phyloP scores from a whole-genome alignment of 2,113 vertebrate genomes.

The Oryzias javanicus region DNA sequence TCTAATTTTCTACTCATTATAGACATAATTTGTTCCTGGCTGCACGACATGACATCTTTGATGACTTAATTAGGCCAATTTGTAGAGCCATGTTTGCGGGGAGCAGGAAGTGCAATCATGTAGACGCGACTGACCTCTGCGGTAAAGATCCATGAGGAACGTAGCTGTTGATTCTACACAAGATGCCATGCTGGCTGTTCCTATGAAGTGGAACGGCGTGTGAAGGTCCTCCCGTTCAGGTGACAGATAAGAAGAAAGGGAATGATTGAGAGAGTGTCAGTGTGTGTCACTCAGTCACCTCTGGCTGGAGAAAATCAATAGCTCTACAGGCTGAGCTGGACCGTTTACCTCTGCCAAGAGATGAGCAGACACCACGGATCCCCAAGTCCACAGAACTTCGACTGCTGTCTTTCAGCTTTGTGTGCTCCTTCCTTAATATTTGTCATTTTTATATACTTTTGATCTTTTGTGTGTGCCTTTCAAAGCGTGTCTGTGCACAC shows the following conservation, averaged over 20 bases:
- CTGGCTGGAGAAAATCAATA: slow-evolving; percentile 57
- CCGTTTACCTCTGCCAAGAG: slow-evolving; percentile 62
- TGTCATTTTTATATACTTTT: slow-evolving; percentile 12
- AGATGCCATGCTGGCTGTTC: slow-evolving; percentile 48
- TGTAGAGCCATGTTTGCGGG: slow-evolving; percentile 38
- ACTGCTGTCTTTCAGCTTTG: slow-evolving; percentile 6
- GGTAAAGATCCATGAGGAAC: slow-evolving; percentile 32
- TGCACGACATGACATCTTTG: slow-evolving; percentile 43
- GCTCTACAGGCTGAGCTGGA: slow-evolving; percentile 45
- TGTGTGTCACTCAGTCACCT: slow-evolving; percentile 45
- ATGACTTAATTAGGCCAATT: slow-evolving; percentile 64
- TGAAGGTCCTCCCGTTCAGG: slow-evolving; percentile 49
- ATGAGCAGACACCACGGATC: slow-evolving; percentile 48
- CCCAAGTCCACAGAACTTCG: slow-evolving; percentile 28
- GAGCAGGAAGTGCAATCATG: slow-evolving; percentile 15
- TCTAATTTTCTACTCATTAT: slow-evolving; percentile 13
- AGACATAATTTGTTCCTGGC: slow-evolving; percentile 14
- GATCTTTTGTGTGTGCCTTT: neutral
- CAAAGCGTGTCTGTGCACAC: slow-evolving; percentile 6
- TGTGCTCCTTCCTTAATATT: slow-evolving; percentile 12
- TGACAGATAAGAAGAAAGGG: slow-evolving; percentile 20
- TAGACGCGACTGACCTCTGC: slow-evolving; percentile 39
- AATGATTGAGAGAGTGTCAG: slow-evolving; percentile 44
- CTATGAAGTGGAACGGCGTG: slow-evolving; percentile 37
- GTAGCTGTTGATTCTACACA: slow-evolving; percentile 14